Evolutionary conservation across 2,113 vertebrate genomes (phyloP).

Genomic region (Crotalus tigris): DNA sequence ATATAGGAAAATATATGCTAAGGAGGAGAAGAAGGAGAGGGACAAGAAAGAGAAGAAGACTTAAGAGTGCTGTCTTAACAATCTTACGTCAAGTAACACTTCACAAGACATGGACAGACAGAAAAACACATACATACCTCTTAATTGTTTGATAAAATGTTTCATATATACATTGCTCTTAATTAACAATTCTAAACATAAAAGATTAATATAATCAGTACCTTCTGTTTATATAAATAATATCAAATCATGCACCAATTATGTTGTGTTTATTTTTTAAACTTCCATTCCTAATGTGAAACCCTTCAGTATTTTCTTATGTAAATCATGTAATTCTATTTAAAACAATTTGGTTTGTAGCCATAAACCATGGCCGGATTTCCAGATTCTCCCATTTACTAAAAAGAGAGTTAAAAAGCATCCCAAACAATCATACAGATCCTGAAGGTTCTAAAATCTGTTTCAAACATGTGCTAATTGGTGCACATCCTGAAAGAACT

Average conservation of each 20-base stretch:
- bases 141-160: constrained; percentile 20
- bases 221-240: constrained; percentile 47
- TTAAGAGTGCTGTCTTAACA: not conserved
- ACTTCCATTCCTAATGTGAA: constrained; percentile 34
- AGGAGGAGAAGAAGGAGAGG: not conserved
- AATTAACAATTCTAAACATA: not conserved
- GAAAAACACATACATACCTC: not conserved
- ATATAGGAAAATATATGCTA: not conserved
- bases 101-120: not conserved
- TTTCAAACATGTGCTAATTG: not conserved
- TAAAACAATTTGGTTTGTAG: constrained; percentile 1
- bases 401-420: not conserved
- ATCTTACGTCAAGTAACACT: not conserved
- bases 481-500: not conserved
- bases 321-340: constrained; percentile 11
- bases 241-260: constrained; percentile 39
- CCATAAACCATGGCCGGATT: not conserved
- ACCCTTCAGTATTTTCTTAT: constrained; percentile 20
- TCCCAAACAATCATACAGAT: not conserved
- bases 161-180: not conserved
- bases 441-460: not conserved
- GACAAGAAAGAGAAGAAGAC: not conserved
- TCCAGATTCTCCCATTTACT: constrained; percentile 15
- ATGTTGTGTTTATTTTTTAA: constrained; percentile 51
- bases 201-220: constrained; percentile 33